Evolutionary conservation across 1,140 invertebrate genomes (phyloP).

Genomic region (Ooceraea biroi): DNA sequence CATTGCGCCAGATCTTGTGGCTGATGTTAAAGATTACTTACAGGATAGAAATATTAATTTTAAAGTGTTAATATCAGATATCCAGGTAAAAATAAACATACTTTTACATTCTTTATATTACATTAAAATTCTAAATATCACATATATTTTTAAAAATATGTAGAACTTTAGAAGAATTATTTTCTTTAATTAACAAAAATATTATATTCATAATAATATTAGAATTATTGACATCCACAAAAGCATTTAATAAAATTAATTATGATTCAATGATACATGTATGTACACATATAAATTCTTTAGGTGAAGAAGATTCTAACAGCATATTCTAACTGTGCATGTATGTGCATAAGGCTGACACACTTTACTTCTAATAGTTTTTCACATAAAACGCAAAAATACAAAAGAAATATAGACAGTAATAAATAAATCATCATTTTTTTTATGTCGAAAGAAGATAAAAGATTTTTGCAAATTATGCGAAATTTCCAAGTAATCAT

Average conservation of each 20-base stretch:
- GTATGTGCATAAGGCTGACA: conserved; percentile 21
- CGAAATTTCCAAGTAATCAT: conserved; percentile 20
- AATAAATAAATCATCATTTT: conserved; percentile 27
- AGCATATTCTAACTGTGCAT: not conserved
- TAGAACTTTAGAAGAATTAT: not conserved
- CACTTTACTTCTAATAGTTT: conserved; percentile 40
- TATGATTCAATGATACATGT: not conserved
- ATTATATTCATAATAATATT: not conserved
- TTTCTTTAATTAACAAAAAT: not conserved
- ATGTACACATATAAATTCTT: no score
- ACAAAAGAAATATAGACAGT: not conserved
- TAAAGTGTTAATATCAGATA: conserved; percentile 90
- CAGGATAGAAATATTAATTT: conserved; percentile 89
- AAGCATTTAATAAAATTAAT: not conserved
- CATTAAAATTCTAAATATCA: not conserved
- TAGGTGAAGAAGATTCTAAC: no score
- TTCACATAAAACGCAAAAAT: not conserved
- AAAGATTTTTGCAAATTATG: conserved; percentile 1
- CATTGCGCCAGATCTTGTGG: conserved; percentile 89
- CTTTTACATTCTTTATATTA: conserved; percentile 43
- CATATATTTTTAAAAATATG: not conserved
- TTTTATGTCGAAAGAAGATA: not conserved
- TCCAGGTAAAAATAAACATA: conserved; percentile 88
- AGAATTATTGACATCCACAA: not conserved
- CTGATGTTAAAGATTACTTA: conserved; percentile 89